These are phyloP conservation scores for Drosophila equinoxialis DNA, from an alignment of 1,140 invertebrate species.

Conservation along the genomic window DNA sequence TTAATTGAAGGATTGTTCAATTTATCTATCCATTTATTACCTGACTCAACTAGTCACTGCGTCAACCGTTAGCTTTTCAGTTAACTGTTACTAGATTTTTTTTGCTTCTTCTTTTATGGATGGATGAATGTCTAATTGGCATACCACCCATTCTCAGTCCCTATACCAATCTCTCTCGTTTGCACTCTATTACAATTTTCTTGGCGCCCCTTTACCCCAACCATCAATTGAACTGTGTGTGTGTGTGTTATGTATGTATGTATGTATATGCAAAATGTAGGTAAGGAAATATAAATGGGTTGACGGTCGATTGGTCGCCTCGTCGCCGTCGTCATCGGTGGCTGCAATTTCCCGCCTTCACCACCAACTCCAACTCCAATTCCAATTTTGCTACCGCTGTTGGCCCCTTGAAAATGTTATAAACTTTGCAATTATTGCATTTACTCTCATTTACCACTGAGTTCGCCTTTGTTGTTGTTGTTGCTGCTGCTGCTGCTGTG, in stretches of 20 bases:
- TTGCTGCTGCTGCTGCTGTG: slow-evolving; percentile 19
- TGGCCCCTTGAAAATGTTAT: slow-evolving; percentile 61
- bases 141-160: neutral
- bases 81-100: neutral
- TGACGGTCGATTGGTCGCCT: slow-evolving; percentile 62
- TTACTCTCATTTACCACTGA: slow-evolving; percentile 76
- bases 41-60: neutral
- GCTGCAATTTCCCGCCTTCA: slow-evolving; percentile 62
- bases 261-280: slow-evolving; percentile 35
- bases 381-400: neutral
- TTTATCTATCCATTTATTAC: slow-evolving; percentile 12
- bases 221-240: neutral
- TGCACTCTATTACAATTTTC: slow-evolving; percentile 39
- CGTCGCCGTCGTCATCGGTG: slow-evolving; percentile 52
- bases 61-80: slow-evolving; percentile 8
- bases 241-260: neutral
- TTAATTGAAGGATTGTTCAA: slow-evolving; percentile 31
- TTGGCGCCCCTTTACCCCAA: slow-evolving; percentile 21
- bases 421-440: slow-evolving; percentile 80
- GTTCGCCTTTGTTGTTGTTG: slow-evolving; percentile 23
- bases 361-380: neutral
- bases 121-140: slow-evolving; percentile 51
- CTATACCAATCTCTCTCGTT: slow-evolving; percentile 10
- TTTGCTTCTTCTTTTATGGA: slow-evolving; percentile 26
- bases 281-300: slow-evolving; percentile 42